phyloP scores from a whole-genome alignment of 2,113 vertebrate genomes.

The Struthidea cinerea region DNA sequence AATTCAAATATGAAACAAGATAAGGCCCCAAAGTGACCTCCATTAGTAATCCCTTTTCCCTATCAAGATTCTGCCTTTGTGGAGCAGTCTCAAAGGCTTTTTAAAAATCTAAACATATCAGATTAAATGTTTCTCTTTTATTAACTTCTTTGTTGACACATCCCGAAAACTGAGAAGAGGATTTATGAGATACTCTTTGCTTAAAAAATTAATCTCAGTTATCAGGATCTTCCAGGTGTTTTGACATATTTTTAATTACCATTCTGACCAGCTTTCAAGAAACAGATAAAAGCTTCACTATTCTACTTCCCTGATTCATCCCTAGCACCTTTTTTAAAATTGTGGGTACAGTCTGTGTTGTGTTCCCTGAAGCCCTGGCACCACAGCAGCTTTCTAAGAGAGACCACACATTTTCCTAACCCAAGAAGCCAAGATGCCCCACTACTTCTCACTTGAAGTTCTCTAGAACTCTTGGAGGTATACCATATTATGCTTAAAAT shows the following conservation, averaged over 20 bases:
- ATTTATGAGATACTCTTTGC: conserved; percentile 4
- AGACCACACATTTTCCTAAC: neutral
- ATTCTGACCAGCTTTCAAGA: neutral
- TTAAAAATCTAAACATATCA: conserved; percentile 1
- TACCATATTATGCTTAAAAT: neutral
- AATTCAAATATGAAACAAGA: conserved; percentile 26
- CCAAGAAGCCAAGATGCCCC: neutral
- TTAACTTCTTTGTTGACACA: conserved; percentile 6
- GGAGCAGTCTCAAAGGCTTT: neutral
- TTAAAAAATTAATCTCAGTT: conserved; percentile 3
- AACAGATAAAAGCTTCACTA: neutral
- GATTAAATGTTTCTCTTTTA: conserved; percentile 29
- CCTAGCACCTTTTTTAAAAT: neutral
- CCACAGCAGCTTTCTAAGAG: neutral
- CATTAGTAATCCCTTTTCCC: neutral
- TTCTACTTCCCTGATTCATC: neutral
- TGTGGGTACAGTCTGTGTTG: neutral
- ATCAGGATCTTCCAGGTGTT: neutral
- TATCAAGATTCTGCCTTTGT: conserved; percentile 13
- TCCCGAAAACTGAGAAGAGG: neutral
- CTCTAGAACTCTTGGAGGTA: neutral
- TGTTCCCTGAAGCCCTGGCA: neutral
- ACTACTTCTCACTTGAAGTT: neutral
- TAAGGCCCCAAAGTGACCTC: neutral
- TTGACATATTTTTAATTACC: conserved; percentile 19